A percentile compares a stretch with the other conserved stretches of the same genome.
phyloP scores from a whole-genome alignment of 2,888 invertebrate species.

The Diogma glabrata region DNA sequence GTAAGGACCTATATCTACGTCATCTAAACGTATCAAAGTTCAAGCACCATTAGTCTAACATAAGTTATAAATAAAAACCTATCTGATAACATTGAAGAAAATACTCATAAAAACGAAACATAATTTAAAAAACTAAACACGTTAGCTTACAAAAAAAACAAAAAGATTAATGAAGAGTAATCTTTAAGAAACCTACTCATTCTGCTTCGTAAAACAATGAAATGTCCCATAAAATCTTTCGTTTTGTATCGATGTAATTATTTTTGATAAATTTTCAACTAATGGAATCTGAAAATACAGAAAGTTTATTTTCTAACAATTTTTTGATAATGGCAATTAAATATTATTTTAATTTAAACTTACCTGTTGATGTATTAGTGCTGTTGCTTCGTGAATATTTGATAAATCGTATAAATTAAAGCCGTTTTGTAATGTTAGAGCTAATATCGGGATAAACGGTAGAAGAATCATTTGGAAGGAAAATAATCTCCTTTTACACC shows the following conservation, averaged over 20 bases:
- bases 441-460: conserved; percentile 77
- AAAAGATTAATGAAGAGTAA: too few relatives aligned
- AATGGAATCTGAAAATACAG: background rate
- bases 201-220: background rate
- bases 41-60: too few relatives aligned
- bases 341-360: background rate
- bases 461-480: conserved; percentile 53
- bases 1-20: too few relatives aligned
- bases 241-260: conserved; percentile 2
- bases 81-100: too few relatives aligned
- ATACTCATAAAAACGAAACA: too few relatives aligned
- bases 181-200: background rate
- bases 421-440: conserved; percentile 62
- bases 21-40: too few relatives aligned
- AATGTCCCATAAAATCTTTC: background rate
- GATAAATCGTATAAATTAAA: conserved; percentile 1
- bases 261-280: conserved; percentile 4
- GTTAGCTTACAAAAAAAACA: too few relatives aligned
- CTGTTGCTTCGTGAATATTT: background rate
- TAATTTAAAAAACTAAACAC: too few relatives aligned
- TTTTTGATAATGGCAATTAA: background rate
- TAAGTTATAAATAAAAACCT: too few relatives aligned
- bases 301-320: background rate
- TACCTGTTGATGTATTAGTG: conserved; percentile 5
- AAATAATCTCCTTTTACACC: too few relatives aligned